Evolutionary conservation across 2,797 vertebrate genomes (phyloP).

Genomic region (Zonotrichia albicollis): DNA sequence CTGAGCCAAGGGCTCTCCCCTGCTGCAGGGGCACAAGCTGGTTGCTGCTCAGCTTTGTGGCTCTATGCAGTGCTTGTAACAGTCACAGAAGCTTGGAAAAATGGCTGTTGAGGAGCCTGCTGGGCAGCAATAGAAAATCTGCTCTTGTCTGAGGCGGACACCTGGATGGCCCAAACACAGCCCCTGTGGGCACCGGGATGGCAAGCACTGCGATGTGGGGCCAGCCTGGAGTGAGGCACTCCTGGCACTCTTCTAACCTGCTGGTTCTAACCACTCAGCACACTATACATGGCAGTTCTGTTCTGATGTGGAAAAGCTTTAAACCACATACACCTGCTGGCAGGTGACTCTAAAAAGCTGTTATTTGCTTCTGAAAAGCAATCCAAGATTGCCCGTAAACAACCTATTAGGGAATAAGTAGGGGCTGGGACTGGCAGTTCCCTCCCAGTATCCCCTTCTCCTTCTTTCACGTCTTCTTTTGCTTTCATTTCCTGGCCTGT

Average conservation of each 20-base stretch:
- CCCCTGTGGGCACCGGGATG: rapidly evolving
- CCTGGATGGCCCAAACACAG: background rate
- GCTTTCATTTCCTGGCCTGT: background rate
- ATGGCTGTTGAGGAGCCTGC: background rate
- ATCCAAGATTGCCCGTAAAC: background rate
- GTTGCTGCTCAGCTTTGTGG: background rate
- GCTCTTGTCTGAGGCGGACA: background rate
- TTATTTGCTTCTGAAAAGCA: background rate
- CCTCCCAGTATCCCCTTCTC: background rate
- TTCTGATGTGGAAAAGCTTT: background rate
- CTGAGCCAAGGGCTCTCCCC: background rate
- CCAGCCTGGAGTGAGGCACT: background rate
- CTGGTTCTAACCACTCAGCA: background rate
- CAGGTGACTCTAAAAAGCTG: background rate
- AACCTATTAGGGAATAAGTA: background rate
- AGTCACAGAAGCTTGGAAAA: background rate
- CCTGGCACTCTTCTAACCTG: background rate
- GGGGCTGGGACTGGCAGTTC: background rate
- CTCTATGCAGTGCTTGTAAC: background rate
- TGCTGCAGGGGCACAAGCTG: background rate
- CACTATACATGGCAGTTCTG: background rate
- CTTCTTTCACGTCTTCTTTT: background rate
- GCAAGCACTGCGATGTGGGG: rapidly evolving
- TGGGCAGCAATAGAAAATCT: background rate
- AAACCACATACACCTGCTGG: background rate